Base-by-base conservation (phyloP, 92 coral and sea anemone genomes). In the Palythoa grandiflora region DNA sequence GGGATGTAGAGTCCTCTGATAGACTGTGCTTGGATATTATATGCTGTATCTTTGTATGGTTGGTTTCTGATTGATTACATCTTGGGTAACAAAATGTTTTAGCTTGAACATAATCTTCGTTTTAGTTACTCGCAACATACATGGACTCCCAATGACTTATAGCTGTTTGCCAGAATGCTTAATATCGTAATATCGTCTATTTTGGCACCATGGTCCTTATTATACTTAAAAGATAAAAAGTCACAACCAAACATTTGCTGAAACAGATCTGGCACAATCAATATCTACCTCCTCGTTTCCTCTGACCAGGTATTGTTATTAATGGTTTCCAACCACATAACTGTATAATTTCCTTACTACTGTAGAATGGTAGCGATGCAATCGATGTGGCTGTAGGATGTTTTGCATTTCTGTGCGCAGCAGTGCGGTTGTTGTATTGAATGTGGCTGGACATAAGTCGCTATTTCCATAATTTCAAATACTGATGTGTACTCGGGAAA, bases 381-480 rank as follows among this genome's bases (percentile, higher is more conserved):
- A 78, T 60, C 44, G 79, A 79, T 8, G 38, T 48, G 4, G 86
- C 79, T n/a, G 47, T 51, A 38, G 71, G 90, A 78, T 79, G 71
- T 79, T 68, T 87, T 53, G 59, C 38, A 3, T 86, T 68, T 86
- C 84, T 86, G 84, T 86, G 90, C 79, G 36, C 35, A 87, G 79
- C 47, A 87, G 38, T 48, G 79, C 90, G 60, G 84, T 87, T 44
- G 79, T 87, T 6, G 90, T 87, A 70, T 79, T 87, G 17, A 87
- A 87, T 37, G 2, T 53, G 79, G 90, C 53, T 28, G 90, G 73
- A 68, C 90, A 87, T 76, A 79, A 37, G 35, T 87, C 35, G 86
- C 85, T 78, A 28, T 38, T 59, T 70, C 83, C 71, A 86, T 17
- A 85, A 68, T n/a, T 79, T 53, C 84, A 79, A 15, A 61, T 79